Conservation (phyloP, 2,113 vertebrate species). For the Nematolebias whitei region DNA sequence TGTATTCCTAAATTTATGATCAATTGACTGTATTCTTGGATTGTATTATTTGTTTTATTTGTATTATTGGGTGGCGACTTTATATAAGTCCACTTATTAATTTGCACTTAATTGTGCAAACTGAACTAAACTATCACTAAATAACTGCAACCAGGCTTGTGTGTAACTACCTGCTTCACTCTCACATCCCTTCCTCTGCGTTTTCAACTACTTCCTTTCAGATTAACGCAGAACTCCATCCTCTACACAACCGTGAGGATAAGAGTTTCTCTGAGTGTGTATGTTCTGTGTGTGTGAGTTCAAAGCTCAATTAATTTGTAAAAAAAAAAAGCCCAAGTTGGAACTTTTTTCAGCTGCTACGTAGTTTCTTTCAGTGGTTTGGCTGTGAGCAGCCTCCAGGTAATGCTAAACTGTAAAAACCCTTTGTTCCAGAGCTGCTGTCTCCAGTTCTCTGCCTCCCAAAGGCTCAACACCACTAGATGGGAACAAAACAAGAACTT, state of each 20-base stretch:
- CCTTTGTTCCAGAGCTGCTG: slow-evolving; percentile 42
- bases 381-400: slow-evolving; percentile 61
- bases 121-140: too few relatives aligned
- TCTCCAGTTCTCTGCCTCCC: slow-evolving; percentile 68
- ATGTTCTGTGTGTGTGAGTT: slow-evolving; percentile 18
- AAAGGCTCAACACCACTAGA: slow-evolving; percentile 69
- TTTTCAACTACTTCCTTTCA: slow-evolving; percentile 48
- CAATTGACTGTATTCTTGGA: too few relatives aligned
- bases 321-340: slow-evolving; percentile 15
- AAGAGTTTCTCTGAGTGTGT: slow-evolving; percentile 13
- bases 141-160: slow-evolving; percentile 51
- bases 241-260: slow-evolving; percentile 65
- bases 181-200: slow-evolving; percentile 52
- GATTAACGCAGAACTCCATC: slow-evolving; percentile 38
- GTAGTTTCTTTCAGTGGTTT: slow-evolving; percentile 67
- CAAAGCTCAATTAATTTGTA: slow-evolving; percentile 20
- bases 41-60: too few relatives aligned
- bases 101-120: too few relatives aligned
- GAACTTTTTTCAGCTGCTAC: slow-evolving; percentile 38
- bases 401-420: slow-evolving; percentile 68
- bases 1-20: too few relatives aligned
- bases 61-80: too few relatives aligned
- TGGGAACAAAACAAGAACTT: not conserved
- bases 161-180: slow-evolving; percentile 49
- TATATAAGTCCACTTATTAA: too few relatives aligned